phyloP scores from a whole-genome alignment of 2,888 invertebrate species.

The Ichneumoninae sp. region DNA sequence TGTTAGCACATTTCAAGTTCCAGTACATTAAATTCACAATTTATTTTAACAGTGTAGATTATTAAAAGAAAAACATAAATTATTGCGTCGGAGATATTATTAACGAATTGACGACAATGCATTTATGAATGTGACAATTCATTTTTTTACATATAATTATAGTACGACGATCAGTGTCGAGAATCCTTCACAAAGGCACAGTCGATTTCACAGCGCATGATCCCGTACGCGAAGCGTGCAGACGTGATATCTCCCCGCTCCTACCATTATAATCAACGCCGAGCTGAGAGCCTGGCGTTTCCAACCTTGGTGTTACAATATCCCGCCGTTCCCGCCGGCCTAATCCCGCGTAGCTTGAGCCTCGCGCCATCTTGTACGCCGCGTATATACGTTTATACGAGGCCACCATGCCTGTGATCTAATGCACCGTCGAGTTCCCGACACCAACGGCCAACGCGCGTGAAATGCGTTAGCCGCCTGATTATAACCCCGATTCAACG shows the following conservation, averaged over 20 bases:
- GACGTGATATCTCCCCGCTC: constrained; percentile 28
- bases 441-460: constrained; percentile 49
- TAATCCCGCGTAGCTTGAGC: constrained; percentile 43
- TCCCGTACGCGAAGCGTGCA: neutral
- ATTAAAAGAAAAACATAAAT: neutral
- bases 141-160: neutral
- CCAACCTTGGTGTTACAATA: neutral
- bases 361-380: constrained; percentile 48
- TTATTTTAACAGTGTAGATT: too few relatives aligned
- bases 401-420: constrained; percentile 51
- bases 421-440: constrained; percentile 64
- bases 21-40: too few relatives aligned
- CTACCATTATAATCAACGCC: constrained; percentile 62
- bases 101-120: neutral
- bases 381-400: constrained; percentile 36
- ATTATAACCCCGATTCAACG: constrained; percentile 74
- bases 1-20: too few relatives aligned
- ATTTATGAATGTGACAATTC: neutral
- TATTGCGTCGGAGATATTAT: too few relatives aligned
- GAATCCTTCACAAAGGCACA: neutral
- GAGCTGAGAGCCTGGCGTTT: constrained; percentile 30
- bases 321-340: neutral
- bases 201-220: neutral
- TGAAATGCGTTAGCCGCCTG: constrained; percentile 69
- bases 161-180: neutral